Evolutionary conservation across 2,797 vertebrate genomes (phyloP).

Genomic region (Pogonophryne albipinna): DNA sequence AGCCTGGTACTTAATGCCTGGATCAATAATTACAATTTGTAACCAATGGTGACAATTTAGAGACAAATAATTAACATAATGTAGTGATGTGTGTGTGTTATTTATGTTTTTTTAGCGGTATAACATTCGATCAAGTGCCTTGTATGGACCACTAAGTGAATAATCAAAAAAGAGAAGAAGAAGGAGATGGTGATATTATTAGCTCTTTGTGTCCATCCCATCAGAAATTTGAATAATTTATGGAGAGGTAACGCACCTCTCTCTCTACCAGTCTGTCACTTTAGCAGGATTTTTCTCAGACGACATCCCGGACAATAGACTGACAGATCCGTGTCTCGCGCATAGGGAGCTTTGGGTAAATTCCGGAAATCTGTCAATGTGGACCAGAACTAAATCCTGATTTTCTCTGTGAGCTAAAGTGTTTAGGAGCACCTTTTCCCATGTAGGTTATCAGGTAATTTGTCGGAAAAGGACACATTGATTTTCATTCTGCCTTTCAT

Average conservation of each 20-base stretch:
- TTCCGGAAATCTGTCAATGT: constrained; percentile 26
- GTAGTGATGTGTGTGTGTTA: neutral
- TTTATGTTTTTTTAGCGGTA: constrained; percentile 5
- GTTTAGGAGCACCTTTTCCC: constrained; percentile 20
- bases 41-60: constrained; percentile 25
- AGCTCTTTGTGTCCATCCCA: neutral
- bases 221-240: constrained; percentile 48
- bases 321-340: constrained; percentile 11
- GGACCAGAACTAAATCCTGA: constrained; percentile 35
- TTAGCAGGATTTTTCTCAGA: constrained; percentile 28
- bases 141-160: neutral
- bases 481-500: constrained; percentile 39
- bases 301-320: constrained; percentile 45
- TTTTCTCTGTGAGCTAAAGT: constrained; percentile 19
- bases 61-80: neutral
- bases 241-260: constrained; percentile 3
- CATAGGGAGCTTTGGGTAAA: constrained; percentile 22
- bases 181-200: neutral
- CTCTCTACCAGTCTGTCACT: constrained; percentile 20
- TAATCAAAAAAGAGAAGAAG: neutral
- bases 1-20: constrained; percentile 24
- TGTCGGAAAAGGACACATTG: constrained; percentile 20
- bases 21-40: constrained; percentile 58
- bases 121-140: neutral
- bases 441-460: constrained; percentile 48